These are phyloP conservation scores for Excalfactoria chinensis DNA, from an alignment of 2,113 vertebrate genomes.

Conservation along the genomic window DNA sequence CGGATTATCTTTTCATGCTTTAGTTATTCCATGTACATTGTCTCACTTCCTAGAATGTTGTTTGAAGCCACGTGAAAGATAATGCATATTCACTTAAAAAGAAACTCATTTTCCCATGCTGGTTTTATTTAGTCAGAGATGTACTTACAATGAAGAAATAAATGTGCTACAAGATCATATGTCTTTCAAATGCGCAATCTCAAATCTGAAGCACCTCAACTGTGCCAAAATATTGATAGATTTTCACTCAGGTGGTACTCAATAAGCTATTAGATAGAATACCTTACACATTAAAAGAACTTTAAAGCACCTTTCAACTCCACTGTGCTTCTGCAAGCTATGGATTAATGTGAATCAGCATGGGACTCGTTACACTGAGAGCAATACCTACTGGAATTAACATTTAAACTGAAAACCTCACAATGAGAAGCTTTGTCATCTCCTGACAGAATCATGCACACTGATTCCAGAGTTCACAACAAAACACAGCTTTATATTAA, in stretches of 20 bases:
- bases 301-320: slow-evolving; percentile 17
- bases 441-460: not conserved
- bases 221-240: not conserved
- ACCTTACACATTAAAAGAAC: not conserved
- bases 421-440: not conserved
- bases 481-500: not conserved
- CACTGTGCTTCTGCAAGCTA: not conserved
- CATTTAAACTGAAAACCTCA: not conserved
- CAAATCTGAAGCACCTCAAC: not conserved
- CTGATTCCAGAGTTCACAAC: not conserved
- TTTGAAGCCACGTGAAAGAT: not conserved
- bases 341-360: slow-evolving; percentile 3
- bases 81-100: not conserved
- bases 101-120: not conserved
- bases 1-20: not conserved
- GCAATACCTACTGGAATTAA: not conserved
- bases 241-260: not conserved
- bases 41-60: not conserved
- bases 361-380: not conserved
- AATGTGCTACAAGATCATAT: not conserved
- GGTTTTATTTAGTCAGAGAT: not conserved
- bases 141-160: not conserved
- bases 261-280: not conserved
- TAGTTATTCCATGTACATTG: fast-evolving
- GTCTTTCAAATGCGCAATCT: not conserved